Evolutionary conservation across 2,113 vertebrate species (phyloP), one percentile per base, ranked within the genome.

Genomic region (Oncorhynchus nerka): DNA sequence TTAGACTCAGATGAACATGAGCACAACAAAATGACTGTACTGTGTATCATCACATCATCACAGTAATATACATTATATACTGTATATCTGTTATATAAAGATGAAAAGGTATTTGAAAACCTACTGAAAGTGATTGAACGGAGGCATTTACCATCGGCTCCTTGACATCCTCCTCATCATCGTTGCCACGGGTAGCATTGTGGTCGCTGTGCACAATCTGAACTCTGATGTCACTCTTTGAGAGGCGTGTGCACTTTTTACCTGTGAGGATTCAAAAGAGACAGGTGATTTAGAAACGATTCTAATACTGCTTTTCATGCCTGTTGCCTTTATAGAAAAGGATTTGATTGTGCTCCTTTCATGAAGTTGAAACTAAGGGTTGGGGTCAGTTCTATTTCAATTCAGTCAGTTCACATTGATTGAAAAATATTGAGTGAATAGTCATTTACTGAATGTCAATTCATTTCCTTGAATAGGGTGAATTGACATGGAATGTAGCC

Each of bases 161-260:
- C 89, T 95, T 91, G 73, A 93, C 92, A 3, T 95, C 94, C 71
- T 95, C 94, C 82, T 95, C 94, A 16, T 94, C 92, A 22, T 96
- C 95, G 0, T 95, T 95, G 0, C 93, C 92, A 0, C 93, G 92
- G 45, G 94, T 93, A 34, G 95, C 93, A 7, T 92, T 94, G 85
- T 94, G 93, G 49, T 95, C 95, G 8, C 94, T 95, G 78, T 95
- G 94, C 13, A 94, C 93, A 65, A 96, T 94, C 83, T 92, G 94
- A 34, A 96, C 94, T 69, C 94, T 90, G 84, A 95, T 94, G 84
- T 96, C 95, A 32, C 94, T 94, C 85, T 96, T 95, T 73, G 95
- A 94, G 75, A 95, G 92, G 45, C 94, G 94, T 4, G 92, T 94
- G 70, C 93, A 93, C 66, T 93, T 92, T 83, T 95, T 94, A 79